Evolutionary conservation across 2,888 invertebrate species (phyloP).

Genomic region (Drosophila peninsularis): DNA sequence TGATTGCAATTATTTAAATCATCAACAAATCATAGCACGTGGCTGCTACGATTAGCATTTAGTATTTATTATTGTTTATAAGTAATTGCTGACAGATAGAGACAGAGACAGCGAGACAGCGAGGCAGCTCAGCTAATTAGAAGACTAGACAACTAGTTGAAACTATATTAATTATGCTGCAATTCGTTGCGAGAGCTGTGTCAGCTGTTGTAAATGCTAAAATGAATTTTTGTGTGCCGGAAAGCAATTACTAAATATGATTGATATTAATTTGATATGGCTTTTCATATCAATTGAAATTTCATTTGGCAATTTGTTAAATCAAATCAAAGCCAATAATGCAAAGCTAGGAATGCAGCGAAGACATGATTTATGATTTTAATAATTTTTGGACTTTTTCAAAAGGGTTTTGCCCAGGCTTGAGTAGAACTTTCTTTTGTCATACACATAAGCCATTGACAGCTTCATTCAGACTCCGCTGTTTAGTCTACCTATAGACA

Average conservation of each 20-base stretch:
- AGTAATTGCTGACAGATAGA: conserved; percentile 28
- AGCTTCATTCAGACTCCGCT: too few relatives aligned
- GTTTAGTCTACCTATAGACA: conserved; percentile 1
- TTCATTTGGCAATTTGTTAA: conserved; percentile 23
- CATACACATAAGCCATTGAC: too few relatives aligned
- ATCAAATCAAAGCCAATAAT: not conserved
- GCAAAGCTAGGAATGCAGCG: not conserved
- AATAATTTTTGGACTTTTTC: not conserved
- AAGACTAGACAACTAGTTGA: conserved; percentile 22
- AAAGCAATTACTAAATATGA: conserved; percentile 33
- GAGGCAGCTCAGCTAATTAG: conserved; percentile 58
- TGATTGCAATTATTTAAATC: conserved; percentile 56
- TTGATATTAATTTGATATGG: conserved; percentile 18
- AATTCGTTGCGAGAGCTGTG: not conserved
- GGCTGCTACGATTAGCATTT: conserved; percentile 2
- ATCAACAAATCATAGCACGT: conserved; percentile 50
- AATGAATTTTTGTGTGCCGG: conserved; percentile 1
- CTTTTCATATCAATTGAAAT: conserved; percentile 55
- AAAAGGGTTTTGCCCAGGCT: not conserved
- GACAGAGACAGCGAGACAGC: conserved; percentile 14
- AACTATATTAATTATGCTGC: conserved; percentile 17
- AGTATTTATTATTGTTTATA: conserved; percentile 40
- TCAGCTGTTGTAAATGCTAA: conserved; percentile 8
- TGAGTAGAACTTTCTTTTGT: not conserved
- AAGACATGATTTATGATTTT: not conserved